Evolutionary conservation across 2,888 invertebrate species (phyloP).

Genomic region (Horisme vitalbata): DNA sequence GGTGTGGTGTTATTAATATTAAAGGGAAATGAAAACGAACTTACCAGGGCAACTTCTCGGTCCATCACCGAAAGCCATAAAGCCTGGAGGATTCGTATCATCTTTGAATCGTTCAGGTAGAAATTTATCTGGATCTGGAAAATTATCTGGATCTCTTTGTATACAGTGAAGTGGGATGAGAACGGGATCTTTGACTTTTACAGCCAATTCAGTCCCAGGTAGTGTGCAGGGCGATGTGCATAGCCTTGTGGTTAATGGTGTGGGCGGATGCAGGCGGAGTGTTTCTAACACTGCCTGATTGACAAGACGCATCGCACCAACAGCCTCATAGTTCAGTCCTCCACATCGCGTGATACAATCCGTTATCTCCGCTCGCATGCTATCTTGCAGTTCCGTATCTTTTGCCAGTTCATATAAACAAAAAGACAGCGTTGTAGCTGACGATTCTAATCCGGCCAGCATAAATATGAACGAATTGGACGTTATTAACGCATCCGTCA

Average conservation of each 20-base stretch:
- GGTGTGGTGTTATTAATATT: too few relatives aligned
- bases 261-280: slow-evolving; percentile 69
- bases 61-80: slow-evolving; percentile 73
- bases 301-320: slow-evolving; percentile 62
- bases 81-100: slow-evolving; percentile 60
- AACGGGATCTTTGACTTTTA: slow-evolving; percentile 63
- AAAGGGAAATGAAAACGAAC: slow-evolving; percentile 22
- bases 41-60: slow-evolving; percentile 75
- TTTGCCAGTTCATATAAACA: slow-evolving; percentile 73
- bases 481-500: slow-evolving; percentile 75
- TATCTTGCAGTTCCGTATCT: slow-evolving; percentile 63
- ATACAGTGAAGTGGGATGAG: slow-evolving; percentile 70
- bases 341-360: slow-evolving; percentile 55
- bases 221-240: slow-evolving; percentile 67
- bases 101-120: slow-evolving; percentile 67
- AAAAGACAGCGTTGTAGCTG: slow-evolving; percentile 72
- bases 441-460: slow-evolving; percentile 75
- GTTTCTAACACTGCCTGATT: slow-evolving; percentile 63
- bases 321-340: slow-evolving; percentile 68
- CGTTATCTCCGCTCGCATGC: slow-evolving; percentile 58
- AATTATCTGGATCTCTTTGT: slow-evolving; percentile 65
- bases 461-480: slow-evolving; percentile 80
- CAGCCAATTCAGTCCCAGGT: slow-evolving; percentile 51
- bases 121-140: slow-evolving; percentile 69
- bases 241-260: slow-evolving; percentile 69